Evolutionary conservation across 1,140 invertebrate species (phyloP).

Genomic region (Drosophila neocordata): DNA sequence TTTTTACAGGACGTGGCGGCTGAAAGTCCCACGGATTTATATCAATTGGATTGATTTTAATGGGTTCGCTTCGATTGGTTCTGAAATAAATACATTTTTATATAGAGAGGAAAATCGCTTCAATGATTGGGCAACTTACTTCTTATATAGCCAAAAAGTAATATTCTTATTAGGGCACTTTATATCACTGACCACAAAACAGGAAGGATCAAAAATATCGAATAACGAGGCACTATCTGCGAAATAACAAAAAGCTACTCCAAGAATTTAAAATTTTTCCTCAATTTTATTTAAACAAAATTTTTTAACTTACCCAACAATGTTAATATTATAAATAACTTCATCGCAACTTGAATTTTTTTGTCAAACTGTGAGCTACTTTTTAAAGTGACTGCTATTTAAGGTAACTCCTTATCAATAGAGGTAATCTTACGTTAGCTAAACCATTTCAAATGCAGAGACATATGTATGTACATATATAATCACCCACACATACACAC

Average conservation of each 20-base stretch:
- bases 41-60: slow-evolving; percentile 82
- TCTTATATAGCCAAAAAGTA: slow-evolving; percentile 86
- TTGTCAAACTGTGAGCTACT: slow-evolving; percentile 44
- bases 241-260: slow-evolving; percentile 15
- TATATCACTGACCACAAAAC: slow-evolving; percentile 58
- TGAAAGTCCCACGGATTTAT: slow-evolving; percentile 84
- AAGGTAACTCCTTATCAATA: slow-evolving; percentile 49
- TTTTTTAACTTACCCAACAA: slow-evolving; percentile 43
- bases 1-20: slow-evolving; percentile 84
- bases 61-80: slow-evolving; percentile 82
- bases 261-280: not conserved
- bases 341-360: slow-evolving; percentile 51
- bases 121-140: no score
- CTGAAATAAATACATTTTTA: no score
- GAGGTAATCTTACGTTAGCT: slow-evolving; percentile 39
- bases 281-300: no score
- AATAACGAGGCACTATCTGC: slow-evolving; percentile 46
- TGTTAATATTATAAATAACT: slow-evolving; percentile 24
- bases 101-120: no score
- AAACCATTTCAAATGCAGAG: slow-evolving; percentile 32
- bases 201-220: slow-evolving; percentile 61
- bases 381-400: slow-evolving; percentile 56
- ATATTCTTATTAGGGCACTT: slow-evolving; percentile 85
- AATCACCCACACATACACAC: slow-evolving; percentile 62
- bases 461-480: slow-evolving; percentile 59